Evolutionary conservation across 2,797 vertebrate genomes (phyloP), one percentile per base, ranked within the genome.

Genomic region (Knipowitschia caucasica): DNA sequence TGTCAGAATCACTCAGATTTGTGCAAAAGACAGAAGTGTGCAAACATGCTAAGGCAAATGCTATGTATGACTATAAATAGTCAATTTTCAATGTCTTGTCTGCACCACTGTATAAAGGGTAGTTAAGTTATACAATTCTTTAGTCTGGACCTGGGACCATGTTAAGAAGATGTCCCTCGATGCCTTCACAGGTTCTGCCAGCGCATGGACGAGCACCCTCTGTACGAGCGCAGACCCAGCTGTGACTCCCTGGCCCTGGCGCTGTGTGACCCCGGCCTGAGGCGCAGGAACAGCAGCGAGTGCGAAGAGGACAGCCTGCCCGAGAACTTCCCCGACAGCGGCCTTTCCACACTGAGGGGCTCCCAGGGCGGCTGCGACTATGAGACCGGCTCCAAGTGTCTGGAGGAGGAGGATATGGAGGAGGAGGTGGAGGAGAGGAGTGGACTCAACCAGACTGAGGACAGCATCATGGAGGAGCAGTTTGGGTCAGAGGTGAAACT

Each of bases 191-290:
- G 94, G 64, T 92, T 89, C 2, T 88, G 77, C 64, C 91, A 85
- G 0, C 91, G 78, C n/a, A 55, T 86, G 31, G 94, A 96, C 11
- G 93, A 96, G 44, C 90, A 86, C 57, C 38, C 73, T 4, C 7
- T 69, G 54, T 77, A 53, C 67, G 31, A 3, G 35, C 77, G 59
- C 14, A 67, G 67, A 15, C 85, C 73, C 47, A 86, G 79, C 72
- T 62, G 76, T 17, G 88, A 91, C 44, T 78, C 86, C 3, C 56
- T 90, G 70, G 90, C 90, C 3, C 75, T 99, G 87, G 94, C 95
- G 11, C 89, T 94, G 67, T 98, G 94, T 67, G 96, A 98, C 81
- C 95, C 97, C 0, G 91, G 95, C 88, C 89, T 92, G 73, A 91
- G 83, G 75, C 91, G 91, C 73, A 90, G 89, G 64, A 84, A 89